These are phyloP conservation scores for Exephanes ischioxanthus DNA, from an alignment of 2,888 invertebrate species.

Conservation along the genomic window DNA sequence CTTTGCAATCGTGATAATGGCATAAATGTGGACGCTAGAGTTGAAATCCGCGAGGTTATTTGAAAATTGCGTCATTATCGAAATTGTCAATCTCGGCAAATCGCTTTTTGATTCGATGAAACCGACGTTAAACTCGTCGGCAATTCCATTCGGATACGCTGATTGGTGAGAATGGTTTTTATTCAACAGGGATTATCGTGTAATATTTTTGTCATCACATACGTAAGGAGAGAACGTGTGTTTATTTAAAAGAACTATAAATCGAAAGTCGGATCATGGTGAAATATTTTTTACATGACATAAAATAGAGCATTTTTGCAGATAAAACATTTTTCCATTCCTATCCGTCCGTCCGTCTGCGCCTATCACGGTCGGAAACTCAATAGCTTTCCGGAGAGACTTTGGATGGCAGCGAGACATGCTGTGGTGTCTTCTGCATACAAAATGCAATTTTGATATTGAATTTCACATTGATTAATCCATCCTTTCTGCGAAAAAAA, in stretches of 20 bases:
- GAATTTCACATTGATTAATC: too few species aligned
- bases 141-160: neutral
- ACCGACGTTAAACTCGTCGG: neutral
- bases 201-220: neutral
- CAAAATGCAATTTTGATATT: too few species aligned
- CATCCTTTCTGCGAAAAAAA: neutral
- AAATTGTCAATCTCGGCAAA: slow-evolving; percentile 57
- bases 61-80: slow-evolving; percentile 53
- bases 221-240: neutral
- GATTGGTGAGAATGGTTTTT: neutral
- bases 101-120: slow-evolving; percentile 48
- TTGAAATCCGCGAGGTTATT: neutral
- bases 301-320: neutral
- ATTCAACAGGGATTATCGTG: neutral
- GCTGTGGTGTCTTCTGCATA: too few species aligned
- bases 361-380: too few species aligned
- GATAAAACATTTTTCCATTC: neutral
- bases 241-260: neutral
- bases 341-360: too few species aligned
- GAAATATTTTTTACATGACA: neutral
- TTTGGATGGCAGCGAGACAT: too few species aligned
- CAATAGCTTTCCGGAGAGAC: too few species aligned
- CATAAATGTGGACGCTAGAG: neutral
- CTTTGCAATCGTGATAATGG: slow-evolving; percentile 28
- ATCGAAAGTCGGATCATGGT: too few species aligned